A percentile compares a stretch with the other conserved stretches of the same genome.
phyloP scores from a whole-genome alignment of 2,797 vertebrate species.

The Alosa sapidissima region DNA sequence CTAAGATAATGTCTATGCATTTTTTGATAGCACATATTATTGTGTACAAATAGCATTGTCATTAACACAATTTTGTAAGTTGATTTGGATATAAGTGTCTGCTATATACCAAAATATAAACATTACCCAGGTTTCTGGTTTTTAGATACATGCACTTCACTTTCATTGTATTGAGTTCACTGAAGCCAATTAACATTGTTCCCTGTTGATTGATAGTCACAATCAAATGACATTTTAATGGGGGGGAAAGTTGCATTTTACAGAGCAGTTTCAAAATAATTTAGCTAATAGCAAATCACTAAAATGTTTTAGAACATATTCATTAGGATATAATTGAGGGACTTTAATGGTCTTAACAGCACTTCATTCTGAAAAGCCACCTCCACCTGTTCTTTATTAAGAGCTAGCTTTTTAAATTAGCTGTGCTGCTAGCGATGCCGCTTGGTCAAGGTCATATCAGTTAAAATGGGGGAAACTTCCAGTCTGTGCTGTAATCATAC shows the following conservation, averaged over 20 bases:
- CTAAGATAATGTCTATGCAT: not conserved
- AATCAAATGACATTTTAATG: constrained; percentile 10
- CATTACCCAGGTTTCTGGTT: not conserved
- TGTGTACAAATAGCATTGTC: too few relatives aligned
- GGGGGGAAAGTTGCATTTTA: not conserved
- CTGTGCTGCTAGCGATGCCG: not conserved
- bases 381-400: not conserved
- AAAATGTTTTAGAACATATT: constrained; percentile 14
- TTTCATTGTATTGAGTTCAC: not conserved
- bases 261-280: not conserved
- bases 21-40: too few relatives aligned
- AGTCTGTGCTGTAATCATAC: not conserved
- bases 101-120: not conserved
- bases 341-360: constrained; percentile 8
- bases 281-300: not conserved
- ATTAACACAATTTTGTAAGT: not conserved
- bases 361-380: not conserved
- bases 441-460: not conserved
- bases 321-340: constrained; percentile 9
- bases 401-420: not conserved
- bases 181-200: not conserved
- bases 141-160: not conserved
- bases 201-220: not conserved
- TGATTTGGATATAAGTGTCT: not conserved
- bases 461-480: not conserved